These are phyloP conservation scores for Watsonalla cultraria DNA, from an alignment of 2,888 invertebrate species.

Conservation along the genomic window DNA sequence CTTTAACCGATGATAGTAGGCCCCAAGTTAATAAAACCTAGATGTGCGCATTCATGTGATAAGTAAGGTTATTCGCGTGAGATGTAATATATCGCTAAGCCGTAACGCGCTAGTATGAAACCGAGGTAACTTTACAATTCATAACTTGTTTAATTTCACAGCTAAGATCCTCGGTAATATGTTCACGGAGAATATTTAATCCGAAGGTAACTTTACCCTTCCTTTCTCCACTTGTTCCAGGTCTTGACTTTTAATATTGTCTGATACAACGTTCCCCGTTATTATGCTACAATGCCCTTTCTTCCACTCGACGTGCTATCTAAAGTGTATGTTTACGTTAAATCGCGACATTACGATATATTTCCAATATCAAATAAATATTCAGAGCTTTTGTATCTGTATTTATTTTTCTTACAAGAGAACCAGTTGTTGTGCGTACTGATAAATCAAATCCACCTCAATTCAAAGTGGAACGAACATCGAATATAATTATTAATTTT, in stretches of 20 bases:
- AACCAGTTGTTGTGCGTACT: too few species aligned
- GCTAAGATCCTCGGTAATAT: conserved; percentile 42
- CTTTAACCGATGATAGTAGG: too few species aligned
- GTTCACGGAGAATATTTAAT: conserved; percentile 49
- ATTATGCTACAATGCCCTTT: neutral
- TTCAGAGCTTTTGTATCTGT: too few species aligned
- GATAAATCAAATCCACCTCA: too few species aligned
- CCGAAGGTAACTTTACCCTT: conserved; percentile 35
- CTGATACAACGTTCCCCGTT: neutral
- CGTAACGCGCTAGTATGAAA: conserved; percentile 45
- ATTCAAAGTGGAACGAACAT: too few species aligned
- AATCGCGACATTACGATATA: too few species aligned
- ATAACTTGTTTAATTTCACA: conserved; percentile 58
- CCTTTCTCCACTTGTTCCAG: conserved; percentile 43
- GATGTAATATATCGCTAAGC: conserved; percentile 17
- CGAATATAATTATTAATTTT: too few species aligned
- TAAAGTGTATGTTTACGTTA: neutral
- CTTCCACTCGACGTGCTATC: neutral
- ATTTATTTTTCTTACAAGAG: too few species aligned
- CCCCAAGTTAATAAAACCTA: too few species aligned
- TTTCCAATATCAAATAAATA: too few species aligned
- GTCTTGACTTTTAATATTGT: conserved; percentile 45
- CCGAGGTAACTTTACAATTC: conserved; percentile 42
- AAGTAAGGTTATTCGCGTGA: neutral
- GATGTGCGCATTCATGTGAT: neutral